phyloP scores from a whole-genome alignment of 2,888 invertebrate genomes.

The Chaetogeoica ovagalla region DNA sequence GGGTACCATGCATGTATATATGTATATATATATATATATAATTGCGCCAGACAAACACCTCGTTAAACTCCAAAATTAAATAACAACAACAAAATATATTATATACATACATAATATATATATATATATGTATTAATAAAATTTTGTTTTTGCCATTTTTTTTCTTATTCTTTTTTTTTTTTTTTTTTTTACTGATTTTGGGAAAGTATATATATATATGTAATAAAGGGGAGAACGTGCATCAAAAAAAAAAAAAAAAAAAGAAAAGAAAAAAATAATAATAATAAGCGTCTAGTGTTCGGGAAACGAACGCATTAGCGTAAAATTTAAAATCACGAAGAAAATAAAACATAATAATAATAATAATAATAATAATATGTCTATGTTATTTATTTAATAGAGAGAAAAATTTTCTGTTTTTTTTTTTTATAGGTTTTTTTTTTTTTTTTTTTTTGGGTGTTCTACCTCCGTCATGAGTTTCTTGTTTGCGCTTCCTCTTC shows the following conservation, averaged over 20 bases:
- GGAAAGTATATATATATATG: conserved; percentile 11
- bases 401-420: not conserved
- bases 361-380: not conserved
- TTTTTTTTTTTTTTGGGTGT: conserved; percentile 44
- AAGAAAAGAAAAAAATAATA: no score
- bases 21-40: no score
- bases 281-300: conserved; percentile 43
- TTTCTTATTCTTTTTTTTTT: no score
- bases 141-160: conserved; percentile 31
- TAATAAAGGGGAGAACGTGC: conserved; percentile 35
- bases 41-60: conserved; percentile 52
- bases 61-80: conserved; percentile 52
- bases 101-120: not conserved
- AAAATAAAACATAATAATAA: conserved; percentile 15
- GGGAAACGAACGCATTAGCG: conserved; percentile 52
- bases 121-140: conserved; percentile 1
- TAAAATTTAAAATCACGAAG: conserved; percentile 48
- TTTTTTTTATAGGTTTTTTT: conserved; percentile 2
- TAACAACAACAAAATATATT: conserved; percentile 21
- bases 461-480: conserved; percentile 92
- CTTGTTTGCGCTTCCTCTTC: conserved; percentile 99
- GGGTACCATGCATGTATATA: conserved; percentile 37
- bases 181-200: conserved; percentile 30
- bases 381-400: conserved; percentile 26
- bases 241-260: conserved; percentile 21